A percentile compares a stretch with the other conserved stretches of the same genome.
phyloP scores from a whole-genome alignment of 1,140 invertebrate species.

The Thaumatotibia leucotreta region DNA sequence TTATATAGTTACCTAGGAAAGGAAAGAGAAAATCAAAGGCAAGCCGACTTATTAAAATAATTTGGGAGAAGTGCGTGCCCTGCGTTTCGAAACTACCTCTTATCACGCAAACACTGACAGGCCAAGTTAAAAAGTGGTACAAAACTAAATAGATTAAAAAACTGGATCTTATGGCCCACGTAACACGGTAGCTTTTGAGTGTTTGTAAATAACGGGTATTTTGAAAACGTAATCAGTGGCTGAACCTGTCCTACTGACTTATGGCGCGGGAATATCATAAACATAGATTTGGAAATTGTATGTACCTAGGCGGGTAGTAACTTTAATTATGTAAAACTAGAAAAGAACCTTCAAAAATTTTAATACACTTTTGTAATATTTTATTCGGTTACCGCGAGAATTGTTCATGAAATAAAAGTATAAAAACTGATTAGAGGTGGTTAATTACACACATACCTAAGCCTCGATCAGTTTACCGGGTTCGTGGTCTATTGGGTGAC shows the following conservation, averaged over 20 bases:
- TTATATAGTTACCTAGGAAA: constrained; percentile 25
- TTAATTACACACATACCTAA: no score
- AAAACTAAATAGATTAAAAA: background rate
- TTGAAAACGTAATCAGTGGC: constrained; percentile 46
- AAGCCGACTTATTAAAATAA: constrained; percentile 73
- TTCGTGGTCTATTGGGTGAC: no score
- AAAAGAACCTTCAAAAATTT: background rate
- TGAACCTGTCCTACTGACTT: constrained; percentile 49
- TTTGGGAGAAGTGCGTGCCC: constrained; percentile 64
- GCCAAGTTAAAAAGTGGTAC: background rate
- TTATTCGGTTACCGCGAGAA: no score
- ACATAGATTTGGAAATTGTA: constrained; percentile 52
- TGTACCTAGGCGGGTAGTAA: constrained; percentile 44
- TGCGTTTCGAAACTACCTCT: constrained; percentile 46
- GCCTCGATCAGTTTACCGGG: no score
- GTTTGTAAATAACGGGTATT: background rate
- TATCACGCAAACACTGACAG: constrained; percentile 47
- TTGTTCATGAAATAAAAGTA: no score
- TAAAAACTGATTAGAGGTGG: no score
- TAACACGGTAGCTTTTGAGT: background rate
- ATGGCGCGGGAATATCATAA: constrained; percentile 47
- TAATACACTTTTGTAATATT: no score
- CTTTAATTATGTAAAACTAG: constrained; percentile 36
- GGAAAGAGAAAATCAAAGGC: constrained; percentile 56
- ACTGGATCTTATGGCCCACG: background rate